A percentile compares a stretch with the other conserved stretches of the same genome.
These are phyloP conservation scores for Heteromurus nitidus DNA, from an alignment of 2,888 invertebrate genomes.

Conservation along the genomic window DNA sequence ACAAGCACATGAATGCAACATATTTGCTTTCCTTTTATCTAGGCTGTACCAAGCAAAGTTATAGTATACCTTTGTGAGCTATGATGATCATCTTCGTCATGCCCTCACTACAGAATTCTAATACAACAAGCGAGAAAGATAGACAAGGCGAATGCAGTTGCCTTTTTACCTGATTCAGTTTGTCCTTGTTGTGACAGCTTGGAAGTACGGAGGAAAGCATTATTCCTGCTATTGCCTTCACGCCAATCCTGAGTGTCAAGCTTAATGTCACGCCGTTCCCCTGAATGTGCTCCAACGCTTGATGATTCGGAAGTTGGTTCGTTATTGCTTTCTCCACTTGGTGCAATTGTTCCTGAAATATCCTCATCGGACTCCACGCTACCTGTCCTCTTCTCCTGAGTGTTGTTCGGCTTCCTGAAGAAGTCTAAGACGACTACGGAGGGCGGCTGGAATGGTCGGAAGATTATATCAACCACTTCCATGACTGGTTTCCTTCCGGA, in stretches of 20 bases:
- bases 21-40: too few relatives aligned
- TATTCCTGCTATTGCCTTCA: conserved; percentile 28
- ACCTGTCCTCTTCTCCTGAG: background rate
- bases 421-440: conserved; percentile 56
- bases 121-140: too few relatives aligned
- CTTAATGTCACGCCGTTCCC: background rate
- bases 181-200: too few relatives aligned
- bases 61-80: background rate
- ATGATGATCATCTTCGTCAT: conserved; percentile 22
- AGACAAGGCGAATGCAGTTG: too few relatives aligned
- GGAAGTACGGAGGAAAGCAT: too few relatives aligned
- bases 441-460: conserved; percentile 55
- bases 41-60: too few relatives aligned
- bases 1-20: too few relatives aligned
- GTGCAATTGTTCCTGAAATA: background rate
- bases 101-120: too few relatives aligned
- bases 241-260: conserved; percentile 10
- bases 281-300: conserved; percentile 2
- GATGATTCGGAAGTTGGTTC: conserved; percentile 26
- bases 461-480: conserved; percentile 47
- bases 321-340: conserved; percentile 21
- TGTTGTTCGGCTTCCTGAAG: conserved; percentile 42
- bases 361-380: conserved; percentile 1
- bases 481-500: conserved; percentile 28
- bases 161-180: too few relatives aligned